Percentiles rank a stretch among this genome's conserved stretches.
Evolutionary conservation across 2,113 vertebrate genomes (phyloP).

Genomic region (Malurus alboscapulatus): DNA sequence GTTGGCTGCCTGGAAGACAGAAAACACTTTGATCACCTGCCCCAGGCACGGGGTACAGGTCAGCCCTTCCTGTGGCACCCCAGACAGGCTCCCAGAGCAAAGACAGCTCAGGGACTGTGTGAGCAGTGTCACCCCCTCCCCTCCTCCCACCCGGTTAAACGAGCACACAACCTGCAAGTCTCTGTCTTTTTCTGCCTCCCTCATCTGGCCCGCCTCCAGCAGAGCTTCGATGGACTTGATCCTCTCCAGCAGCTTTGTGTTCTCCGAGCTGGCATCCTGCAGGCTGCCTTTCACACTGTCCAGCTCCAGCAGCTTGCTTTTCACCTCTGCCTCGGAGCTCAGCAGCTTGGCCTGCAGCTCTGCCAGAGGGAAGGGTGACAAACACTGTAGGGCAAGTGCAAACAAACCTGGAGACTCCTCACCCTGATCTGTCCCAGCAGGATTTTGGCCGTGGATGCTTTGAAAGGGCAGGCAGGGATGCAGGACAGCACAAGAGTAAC

Average conservation of each 20-base stretch:
- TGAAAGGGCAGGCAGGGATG: not conserved
- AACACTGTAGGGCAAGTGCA: not conserved
- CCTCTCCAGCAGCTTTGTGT: constrained; percentile 79
- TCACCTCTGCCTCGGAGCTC: constrained; percentile 77
- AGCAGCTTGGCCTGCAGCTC: constrained; percentile 80
- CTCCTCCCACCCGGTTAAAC: not conserved
- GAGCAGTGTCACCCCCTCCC: not conserved
- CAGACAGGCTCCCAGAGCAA: not conserved
- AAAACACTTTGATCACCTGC: not conserved
- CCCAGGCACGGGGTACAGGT: not conserved
- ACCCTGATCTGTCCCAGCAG: not conserved
- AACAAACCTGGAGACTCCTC: not conserved
- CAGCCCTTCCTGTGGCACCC: not conserved
- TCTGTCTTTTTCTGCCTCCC: constrained; percentile 66
- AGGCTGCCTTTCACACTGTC: constrained; percentile 77
- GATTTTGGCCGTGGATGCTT: not conserved
- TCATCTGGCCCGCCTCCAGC: constrained; percentile 82
- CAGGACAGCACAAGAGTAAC: not conserved
- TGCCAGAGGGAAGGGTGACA: constrained; percentile 38
- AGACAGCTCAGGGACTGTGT: not conserved
- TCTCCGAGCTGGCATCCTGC: constrained; percentile 76
- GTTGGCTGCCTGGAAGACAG: constrained; percentile 68
- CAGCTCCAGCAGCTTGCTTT: constrained; percentile 77
- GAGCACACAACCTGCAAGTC: constrained; percentile 67
- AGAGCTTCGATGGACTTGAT: constrained; percentile 83